Conservation (phyloP, 2,113 vertebrate genomes). For the Sphaerodactylus townsendi region DNA sequence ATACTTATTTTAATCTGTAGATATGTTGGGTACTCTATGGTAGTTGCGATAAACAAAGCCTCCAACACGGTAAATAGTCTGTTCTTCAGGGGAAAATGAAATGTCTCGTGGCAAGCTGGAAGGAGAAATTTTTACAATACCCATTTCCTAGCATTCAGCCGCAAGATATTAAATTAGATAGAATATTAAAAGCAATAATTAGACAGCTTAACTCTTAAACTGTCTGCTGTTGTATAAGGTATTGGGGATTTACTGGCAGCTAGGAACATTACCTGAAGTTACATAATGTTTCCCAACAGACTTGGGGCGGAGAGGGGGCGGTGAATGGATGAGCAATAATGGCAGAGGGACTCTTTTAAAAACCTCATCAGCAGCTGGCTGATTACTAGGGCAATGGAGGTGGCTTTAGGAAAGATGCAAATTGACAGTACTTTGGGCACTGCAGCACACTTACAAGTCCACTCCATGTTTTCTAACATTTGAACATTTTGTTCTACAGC, state of each 20-base stretch:
- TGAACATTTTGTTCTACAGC: background rate
- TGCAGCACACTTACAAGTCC: background rate
- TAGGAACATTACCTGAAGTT: constrained; percentile 53
- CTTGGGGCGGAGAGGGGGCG: too few species aligned
- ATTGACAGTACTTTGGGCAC: background rate
- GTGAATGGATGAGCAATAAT: background rate
- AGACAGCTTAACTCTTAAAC: constrained; percentile 54
- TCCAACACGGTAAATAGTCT: background rate
- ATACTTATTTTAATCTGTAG: background rate
- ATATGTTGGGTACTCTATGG: background rate
- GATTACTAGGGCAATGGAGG: background rate
- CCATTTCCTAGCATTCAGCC: constrained; percentile 35
- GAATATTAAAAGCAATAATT: constrained; percentile 52
- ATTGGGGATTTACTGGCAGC: constrained; percentile 45
- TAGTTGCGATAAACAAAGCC: background rate
- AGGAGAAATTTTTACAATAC: constrained; percentile 48
- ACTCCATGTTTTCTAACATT: background rate
- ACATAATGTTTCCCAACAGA: constrained; percentile 37
- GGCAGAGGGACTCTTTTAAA: constrained; percentile 2
- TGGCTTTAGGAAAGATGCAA: background rate
- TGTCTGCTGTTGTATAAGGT: constrained; percentile 29
- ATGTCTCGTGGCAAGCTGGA: constrained; percentile 27
- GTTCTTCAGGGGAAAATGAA: constrained; percentile 34
- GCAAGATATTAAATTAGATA: constrained; percentile 51
- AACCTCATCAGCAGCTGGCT: constrained; percentile 1